These are phyloP conservation scores for Polyodon spathula DNA, from an alignment of 2,113 vertebrate genomes.

Conservation along the genomic window DNA sequence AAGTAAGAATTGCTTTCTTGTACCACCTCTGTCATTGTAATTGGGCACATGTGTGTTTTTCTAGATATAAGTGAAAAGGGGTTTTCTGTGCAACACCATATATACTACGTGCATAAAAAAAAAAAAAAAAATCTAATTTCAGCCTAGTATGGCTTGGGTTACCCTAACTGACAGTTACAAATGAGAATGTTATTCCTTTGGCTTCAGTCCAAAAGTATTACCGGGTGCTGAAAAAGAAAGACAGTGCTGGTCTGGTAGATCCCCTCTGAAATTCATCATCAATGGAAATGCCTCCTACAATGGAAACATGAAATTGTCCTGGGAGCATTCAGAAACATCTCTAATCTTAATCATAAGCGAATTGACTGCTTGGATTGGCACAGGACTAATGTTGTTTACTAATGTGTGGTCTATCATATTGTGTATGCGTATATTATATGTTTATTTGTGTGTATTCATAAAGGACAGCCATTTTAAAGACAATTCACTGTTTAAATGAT, in stretches of 20 bases:
- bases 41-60: conserved; percentile 5
- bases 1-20: not conserved
- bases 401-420: no score
- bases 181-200: conserved; percentile 27
- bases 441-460: no score
- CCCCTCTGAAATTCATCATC: conserved; percentile 38
- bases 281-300: conserved; percentile 38
- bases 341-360: conserved; percentile 49
- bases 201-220: conserved; percentile 27
- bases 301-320: conserved; percentile 44
- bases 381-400: no score
- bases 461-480: no score
- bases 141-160: conserved; percentile 13
- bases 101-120: not conserved
- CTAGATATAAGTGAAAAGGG: not conserved
- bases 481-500: no score
- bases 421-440: no score
- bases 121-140: conserved; percentile 10
- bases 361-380: conserved; percentile 36
- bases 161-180: conserved; percentile 35
- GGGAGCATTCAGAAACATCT: conserved; percentile 46
- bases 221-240: conserved; percentile 11
- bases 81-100: conserved; percentile 12
- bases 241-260: conserved; percentile 27
- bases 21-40: not conserved